phyloP scores from a whole-genome alignment of 2,113 vertebrate genomes.

The Amblyornis subalaris region DNA sequence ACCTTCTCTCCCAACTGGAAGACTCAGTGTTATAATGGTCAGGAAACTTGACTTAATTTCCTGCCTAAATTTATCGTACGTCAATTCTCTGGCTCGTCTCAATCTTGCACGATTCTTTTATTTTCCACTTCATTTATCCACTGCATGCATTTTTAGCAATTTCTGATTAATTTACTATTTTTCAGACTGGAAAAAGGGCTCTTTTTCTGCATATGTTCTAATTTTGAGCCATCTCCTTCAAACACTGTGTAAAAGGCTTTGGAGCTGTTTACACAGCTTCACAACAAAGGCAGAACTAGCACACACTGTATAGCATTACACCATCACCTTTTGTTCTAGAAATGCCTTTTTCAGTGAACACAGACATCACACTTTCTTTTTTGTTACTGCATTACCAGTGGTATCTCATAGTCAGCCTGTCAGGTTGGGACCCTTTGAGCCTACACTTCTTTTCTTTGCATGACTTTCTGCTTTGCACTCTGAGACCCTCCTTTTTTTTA shows the following conservation, averaged over 20 bases:
- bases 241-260: not conserved
- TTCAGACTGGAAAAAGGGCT: not conserved
- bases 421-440: not conserved
- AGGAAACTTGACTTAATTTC: not conserved
- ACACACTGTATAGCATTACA: not conserved
- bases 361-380: not conserved
- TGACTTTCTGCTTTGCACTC: not conserved
- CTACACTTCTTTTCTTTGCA: not conserved
- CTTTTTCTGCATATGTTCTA: not conserved
- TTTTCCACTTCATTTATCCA: not conserved
- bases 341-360: not conserved
- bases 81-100: not conserved
- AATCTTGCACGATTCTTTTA: not conserved
- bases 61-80: not conserved
- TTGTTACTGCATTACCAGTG: not conserved
- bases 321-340: not conserved
- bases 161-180: not conserved
- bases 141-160: not conserved
- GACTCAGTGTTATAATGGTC: not conserved
- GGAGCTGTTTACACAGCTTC: not conserved
- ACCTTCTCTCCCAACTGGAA: not conserved
- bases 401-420: not conserved
- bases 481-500: not conserved
- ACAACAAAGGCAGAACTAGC: not conserved
- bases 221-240: not conserved